Conservation (phyloP, 2,113 vertebrate species). For the Oncorhynchus gorbuscha region DNA sequence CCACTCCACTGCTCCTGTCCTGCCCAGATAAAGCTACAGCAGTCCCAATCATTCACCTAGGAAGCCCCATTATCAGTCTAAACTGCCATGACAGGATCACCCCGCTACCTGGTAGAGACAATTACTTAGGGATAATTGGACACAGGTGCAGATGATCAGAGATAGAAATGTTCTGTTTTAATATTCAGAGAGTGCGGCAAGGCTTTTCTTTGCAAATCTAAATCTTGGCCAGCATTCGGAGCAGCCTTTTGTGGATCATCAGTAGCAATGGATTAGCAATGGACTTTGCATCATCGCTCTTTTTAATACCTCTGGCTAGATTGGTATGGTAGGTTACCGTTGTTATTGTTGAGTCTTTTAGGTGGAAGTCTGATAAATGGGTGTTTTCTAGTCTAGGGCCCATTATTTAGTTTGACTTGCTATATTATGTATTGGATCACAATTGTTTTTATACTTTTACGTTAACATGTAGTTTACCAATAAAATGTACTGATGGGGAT, state of each 20-base stretch:
- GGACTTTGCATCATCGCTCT: too few relatives aligned
- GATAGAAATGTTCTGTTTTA: slow-evolving; percentile 59
- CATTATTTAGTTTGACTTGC: background rate
- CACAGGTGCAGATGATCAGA: slow-evolving; percentile 69
- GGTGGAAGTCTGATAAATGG: too few relatives aligned
- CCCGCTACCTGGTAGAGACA: slow-evolving; percentile 53
- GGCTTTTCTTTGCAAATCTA: too few relatives aligned
- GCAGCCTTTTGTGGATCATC: too few relatives aligned
- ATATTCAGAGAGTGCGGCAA: slow-evolving; percentile 49
- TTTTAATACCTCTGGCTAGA: background rate
- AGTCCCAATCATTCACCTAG: slow-evolving; percentile 25
- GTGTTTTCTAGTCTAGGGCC: background rate
- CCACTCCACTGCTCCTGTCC: slow-evolving; percentile 7
- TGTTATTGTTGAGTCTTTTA: too few relatives aligned
- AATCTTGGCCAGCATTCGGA: too few relatives aligned
- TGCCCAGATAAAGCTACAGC: slow-evolving; percentile 10
- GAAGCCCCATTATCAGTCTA: slow-evolving; percentile 55
- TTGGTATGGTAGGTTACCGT: background rate
- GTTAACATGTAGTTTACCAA: too few relatives aligned
- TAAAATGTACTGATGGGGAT: too few relatives aligned
- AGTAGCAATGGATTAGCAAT: too few relatives aligned
- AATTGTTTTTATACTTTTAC: too few relatives aligned
- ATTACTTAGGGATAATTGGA: slow-evolving; percentile 70
- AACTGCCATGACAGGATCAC: slow-evolving; percentile 53
- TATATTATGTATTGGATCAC: too few relatives aligned